Evolutionary conservation across 2,888 invertebrate species (phyloP).

Genomic region (Cephus runcator): DNA sequence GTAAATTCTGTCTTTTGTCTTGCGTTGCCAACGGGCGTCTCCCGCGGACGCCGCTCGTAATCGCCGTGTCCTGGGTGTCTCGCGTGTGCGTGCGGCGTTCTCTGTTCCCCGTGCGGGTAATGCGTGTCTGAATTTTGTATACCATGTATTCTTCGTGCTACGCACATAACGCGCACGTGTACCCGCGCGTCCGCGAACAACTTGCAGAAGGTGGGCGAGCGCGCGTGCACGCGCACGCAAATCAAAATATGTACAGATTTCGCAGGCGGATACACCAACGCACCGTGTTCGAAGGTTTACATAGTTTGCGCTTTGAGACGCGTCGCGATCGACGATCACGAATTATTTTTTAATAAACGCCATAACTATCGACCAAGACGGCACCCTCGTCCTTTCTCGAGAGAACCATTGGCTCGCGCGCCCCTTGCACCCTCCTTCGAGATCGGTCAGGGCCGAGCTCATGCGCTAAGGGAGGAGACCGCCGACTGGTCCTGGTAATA

Average conservation of each 20-base stretch:
- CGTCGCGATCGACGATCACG: not conserved
- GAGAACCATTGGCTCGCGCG: not conserved
- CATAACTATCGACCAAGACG: not conserved
- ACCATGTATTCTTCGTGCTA: not conserved
- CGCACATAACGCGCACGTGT: not conserved
- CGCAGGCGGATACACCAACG: constrained; percentile 26
- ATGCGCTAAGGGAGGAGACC: not conserved
- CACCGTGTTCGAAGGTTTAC: not conserved
- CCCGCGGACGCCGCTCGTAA: not conserved
- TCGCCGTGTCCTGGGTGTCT: not conserved
- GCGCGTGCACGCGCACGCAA: constrained; percentile 40
- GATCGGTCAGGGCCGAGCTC: not conserved
- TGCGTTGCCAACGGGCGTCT: not conserved
- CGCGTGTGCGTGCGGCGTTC: not conserved
- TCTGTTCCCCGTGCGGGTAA: not conserved
- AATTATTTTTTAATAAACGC: not conserved
- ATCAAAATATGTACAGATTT: constrained; percentile 42
- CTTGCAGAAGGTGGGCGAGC: not conserved
- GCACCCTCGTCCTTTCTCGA: constrained; percentile 10
- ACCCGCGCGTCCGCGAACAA: constrained; percentile 12
- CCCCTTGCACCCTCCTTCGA: constrained; percentile 8
- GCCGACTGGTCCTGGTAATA: not conserved
- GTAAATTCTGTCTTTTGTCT: not conserved
- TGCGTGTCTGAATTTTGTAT: not conserved
- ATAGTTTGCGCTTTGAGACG: not conserved